Conservation (phyloP, 2,113 vertebrate species). For the Chamaetylas fuelleborni region DNA sequence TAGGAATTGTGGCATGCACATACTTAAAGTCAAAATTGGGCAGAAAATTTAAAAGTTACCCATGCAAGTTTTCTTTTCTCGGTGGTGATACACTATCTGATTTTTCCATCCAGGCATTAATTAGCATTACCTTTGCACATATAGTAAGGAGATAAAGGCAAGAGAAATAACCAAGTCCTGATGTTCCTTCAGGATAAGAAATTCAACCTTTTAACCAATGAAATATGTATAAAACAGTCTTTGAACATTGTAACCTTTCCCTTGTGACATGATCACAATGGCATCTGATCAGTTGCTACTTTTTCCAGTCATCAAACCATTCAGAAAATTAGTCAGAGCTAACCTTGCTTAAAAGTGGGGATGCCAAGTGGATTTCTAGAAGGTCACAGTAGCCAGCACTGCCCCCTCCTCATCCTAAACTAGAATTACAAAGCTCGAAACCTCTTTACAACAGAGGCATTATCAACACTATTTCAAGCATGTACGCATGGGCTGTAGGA, state of each 20-base stretch:
- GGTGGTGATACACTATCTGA: neutral
- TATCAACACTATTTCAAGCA: neutral
- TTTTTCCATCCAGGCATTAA: slow-evolving; percentile 60
- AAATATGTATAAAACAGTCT: slow-evolving; percentile 65
- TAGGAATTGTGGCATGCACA: neutral
- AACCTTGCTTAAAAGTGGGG: neutral
- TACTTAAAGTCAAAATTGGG: neutral
- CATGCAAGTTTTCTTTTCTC: neutral
- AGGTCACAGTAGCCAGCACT: neutral
- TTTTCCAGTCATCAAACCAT: slow-evolving; percentile 42
- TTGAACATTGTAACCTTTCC: slow-evolving; percentile 32
- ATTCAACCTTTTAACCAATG: slow-evolving; percentile 58
- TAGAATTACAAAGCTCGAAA: neutral
- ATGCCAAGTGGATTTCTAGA: neutral
- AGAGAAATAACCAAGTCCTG: slow-evolving; percentile 28
- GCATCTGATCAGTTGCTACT: neutral
- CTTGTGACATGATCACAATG: neutral
- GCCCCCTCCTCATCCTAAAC: neutral
- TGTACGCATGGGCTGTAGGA: neutral
- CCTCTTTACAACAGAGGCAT: neutral
- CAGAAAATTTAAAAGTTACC: neutral
- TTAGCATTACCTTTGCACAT: slow-evolving; percentile 54
- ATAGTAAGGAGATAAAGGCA: slow-evolving; percentile 41
- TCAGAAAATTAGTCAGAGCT: slow-evolving; percentile 28
- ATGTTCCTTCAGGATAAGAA: slow-evolving; percentile 66